A percentile compares a stretch with the other conserved stretches of the same genome.
Evolutionary conservation across 2,888 invertebrate species (phyloP).

Genomic region (Ennomos erosarius): DNA sequence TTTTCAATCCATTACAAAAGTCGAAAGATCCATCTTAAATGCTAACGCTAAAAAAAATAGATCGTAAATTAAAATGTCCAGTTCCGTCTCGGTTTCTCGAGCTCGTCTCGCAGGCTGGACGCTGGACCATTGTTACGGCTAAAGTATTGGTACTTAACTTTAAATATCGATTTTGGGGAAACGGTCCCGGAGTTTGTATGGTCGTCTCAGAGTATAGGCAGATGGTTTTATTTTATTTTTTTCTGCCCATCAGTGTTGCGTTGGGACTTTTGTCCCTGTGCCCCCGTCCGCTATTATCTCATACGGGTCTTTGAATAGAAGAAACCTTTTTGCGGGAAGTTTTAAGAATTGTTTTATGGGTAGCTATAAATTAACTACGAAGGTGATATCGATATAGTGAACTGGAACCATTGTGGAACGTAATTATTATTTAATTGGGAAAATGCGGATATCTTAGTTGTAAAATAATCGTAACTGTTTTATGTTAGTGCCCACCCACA

Average conservation of each 20-base stretch:
- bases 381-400: constrained; percentile 52
- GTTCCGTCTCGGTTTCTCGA: constrained; percentile 60
- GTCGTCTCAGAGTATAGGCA: constrained; percentile 62
- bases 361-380: constrained; percentile 71
- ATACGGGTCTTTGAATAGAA: constrained; percentile 72
- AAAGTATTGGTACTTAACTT: constrained; percentile 79
- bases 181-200: constrained; percentile 71
- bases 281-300: constrained; percentile 78
- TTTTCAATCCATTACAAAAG: constrained; percentile 82
- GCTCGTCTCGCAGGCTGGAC: constrained; percentile 64
- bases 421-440: constrained; percentile 51
- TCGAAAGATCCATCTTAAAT: constrained; percentile 79
- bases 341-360: constrained; percentile 82
- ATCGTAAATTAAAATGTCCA: constrained; percentile 83
- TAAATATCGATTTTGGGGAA: constrained; percentile 79
- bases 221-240: constrained; percentile 77
- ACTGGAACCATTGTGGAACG: constrained; percentile 55
- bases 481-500: constrained; percentile 15
- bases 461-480: neutral
- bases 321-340: constrained; percentile 75
- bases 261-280: constrained; percentile 78
- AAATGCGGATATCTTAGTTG: neutral
- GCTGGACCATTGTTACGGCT: constrained; percentile 66
- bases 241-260: constrained; percentile 67
- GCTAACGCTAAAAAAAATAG: constrained; percentile 73